A percentile compares a stretch with the other conserved stretches of the same genome.
These are phyloP conservation scores for Hypsopygia costalis DNA, from an alignment of 2,888 invertebrate species.

Conservation along the genomic window DNA sequence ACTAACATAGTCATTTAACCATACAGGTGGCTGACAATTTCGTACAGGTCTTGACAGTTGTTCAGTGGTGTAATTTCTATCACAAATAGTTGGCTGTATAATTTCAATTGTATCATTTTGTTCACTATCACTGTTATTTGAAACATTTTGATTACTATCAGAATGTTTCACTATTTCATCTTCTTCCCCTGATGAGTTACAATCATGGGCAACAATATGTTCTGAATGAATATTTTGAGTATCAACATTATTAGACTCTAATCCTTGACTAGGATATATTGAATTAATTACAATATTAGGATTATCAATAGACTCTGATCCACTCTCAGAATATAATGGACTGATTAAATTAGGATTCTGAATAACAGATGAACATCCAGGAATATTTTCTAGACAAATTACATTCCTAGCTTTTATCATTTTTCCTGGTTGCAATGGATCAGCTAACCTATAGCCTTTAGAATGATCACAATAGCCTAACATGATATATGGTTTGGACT, in stretches of 20 bases:
- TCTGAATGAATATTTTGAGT: background rate
- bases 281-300: background rate
- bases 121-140: too few species aligned
- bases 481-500: constrained; percentile 1
- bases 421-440: constrained; percentile 6
- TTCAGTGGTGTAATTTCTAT: too few species aligned
- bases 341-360: background rate
- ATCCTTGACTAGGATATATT: background rate
- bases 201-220: background rate
- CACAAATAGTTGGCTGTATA: too few species aligned
- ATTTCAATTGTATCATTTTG: too few species aligned
- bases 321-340: too few species aligned
- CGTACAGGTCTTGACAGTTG: too few species aligned
- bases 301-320: too few species aligned
- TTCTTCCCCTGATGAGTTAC: too few species aligned
- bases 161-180: too few species aligned
- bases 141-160: too few species aligned
- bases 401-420: constrained; percentile 4
- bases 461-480: constrained; percentile 4
- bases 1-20: too few species aligned
- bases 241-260: background rate
- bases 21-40: too few species aligned
- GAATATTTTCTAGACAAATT: constrained; percentile 1
- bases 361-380: background rate
- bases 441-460: constrained; percentile 4